Evolutionary conservation across 2,888 invertebrate genomes (phyloP), one percentile per base, ranked within the genome.

Genomic region (Plebejus anna): DNA sequence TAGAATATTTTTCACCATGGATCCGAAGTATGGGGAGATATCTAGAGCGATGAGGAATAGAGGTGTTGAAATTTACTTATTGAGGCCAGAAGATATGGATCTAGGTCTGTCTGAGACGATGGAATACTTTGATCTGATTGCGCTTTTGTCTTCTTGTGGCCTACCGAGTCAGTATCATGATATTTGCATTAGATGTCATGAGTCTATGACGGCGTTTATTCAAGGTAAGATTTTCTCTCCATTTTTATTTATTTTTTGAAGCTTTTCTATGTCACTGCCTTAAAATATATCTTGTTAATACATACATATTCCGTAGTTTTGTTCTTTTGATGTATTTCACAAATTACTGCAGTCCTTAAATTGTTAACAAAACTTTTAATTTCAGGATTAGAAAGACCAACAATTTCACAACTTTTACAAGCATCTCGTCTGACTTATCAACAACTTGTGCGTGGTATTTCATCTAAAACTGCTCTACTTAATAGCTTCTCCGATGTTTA

Each of bases 31-130:
- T 89, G 99, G 99, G 0, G 98, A 99, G 89, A 97, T 99, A 80
- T 99, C 99, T 0, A 95, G 98, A 82, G 99, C 99, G 0, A 99
- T 99, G 99, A 95, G 99, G 78, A 99, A 99, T 89, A 95, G 99
- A 84, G 99, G 99, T 3, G 96, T 99, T 0, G 99, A 99, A 94
- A 96, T 99, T 82, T 94, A 87, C 80, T 80, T 94, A 70, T 78
- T 93, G 0, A 84, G 87, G 77, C 81, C 87, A 11, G 92, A 91
- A 75, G 91, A 91, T 51, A 85, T 78, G 77, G 87, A 89, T 78
- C 80, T 82, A 4, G 84, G 82, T 16, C 81, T 93, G 75, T 87
- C 88, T 4, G 90, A 92, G 76, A 89, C 88, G 1, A 82, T 92
- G 78, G 86, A 90, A 3, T 87, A 86, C 79, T 85, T 94, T 83